A percentile compares a stretch with the other conserved stretches of the same genome.
Conservation (phyloP, 1,140 invertebrate genomes). For the Aporrectodea caliginosa region DNA sequence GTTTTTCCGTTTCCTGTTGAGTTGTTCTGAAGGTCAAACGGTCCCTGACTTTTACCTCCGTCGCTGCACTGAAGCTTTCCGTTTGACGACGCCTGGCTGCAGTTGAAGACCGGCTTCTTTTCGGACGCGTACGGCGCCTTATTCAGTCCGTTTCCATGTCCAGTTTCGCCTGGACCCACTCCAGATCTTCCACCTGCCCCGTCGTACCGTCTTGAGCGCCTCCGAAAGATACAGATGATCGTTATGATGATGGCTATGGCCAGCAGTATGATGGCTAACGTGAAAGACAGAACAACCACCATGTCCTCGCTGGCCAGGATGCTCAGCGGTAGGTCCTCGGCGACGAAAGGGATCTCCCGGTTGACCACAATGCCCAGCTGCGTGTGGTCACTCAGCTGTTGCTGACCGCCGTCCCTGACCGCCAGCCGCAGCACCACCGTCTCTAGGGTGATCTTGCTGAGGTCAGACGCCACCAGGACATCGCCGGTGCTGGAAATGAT, state of each 20-base stretch:
- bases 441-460: not conserved
- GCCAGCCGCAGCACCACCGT: not conserved
- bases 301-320: conserved; percentile 23
- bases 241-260: conserved; percentile 15
- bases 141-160: no score
- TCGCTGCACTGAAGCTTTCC: no score
- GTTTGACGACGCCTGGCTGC: not conserved
- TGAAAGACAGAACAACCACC: conserved; percentile 16
- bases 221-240: conserved; percentile 11
- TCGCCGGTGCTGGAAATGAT: conserved; percentile 8
- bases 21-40: not conserved
- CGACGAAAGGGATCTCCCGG: conserved; percentile 7
- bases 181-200: no score
- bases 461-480: not conserved
- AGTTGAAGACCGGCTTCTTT: not conserved
- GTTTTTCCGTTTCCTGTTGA: no score
- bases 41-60: not conserved
- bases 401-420: conserved; percentile 23
- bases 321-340: not conserved
- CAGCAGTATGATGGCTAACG: conserved; percentile 18
- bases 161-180: no score
- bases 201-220: no score
- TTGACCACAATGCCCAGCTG: conserved; percentile 17
- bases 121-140: no score
- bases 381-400: not conserved